Conservation (phyloP, 2,888 invertebrate species). For the Margaritifera margaritifera region DNA sequence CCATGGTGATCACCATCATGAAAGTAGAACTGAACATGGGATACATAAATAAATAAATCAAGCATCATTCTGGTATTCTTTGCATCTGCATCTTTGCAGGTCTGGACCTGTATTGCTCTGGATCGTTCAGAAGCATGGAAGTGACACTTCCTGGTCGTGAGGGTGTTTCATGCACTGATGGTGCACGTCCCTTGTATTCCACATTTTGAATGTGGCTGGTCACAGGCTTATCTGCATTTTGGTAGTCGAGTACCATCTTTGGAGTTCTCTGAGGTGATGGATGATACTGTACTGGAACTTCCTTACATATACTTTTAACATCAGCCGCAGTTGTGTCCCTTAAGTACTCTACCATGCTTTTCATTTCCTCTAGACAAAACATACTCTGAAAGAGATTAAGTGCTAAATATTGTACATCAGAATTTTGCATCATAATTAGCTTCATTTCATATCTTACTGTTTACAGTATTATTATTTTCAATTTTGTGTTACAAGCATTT, state of each 20-base stretch:
- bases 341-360: conserved; percentile 51
- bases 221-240: no score
- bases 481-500: neutral
- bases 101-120: conserved; percentile 40
- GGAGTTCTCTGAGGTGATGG: conserved; percentile 21
- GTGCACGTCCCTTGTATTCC: no score
- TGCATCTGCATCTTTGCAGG: conserved; percentile 37
- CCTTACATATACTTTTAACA: conserved; percentile 48
- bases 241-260: conserved; percentile 10
- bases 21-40: no score
- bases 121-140: conserved; percentile 51
- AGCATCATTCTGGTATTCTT: conserved; percentile 25
- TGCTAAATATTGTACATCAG: neutral
- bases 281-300: conserved; percentile 25
- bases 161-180: conserved; percentile 10
- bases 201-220: no score
- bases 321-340: conserved; percentile 58
- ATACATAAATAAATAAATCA: neutral
- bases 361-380: conserved; percentile 53
- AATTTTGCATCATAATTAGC: neutral
- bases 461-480: no score
- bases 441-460: no score
- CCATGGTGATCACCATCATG: no score
- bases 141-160: conserved; percentile 50
- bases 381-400: conserved; percentile 46